Evolutionary conservation across 2,113 vertebrate species (phyloP).

Genomic region (Microcebus ravelobensis): DNA sequence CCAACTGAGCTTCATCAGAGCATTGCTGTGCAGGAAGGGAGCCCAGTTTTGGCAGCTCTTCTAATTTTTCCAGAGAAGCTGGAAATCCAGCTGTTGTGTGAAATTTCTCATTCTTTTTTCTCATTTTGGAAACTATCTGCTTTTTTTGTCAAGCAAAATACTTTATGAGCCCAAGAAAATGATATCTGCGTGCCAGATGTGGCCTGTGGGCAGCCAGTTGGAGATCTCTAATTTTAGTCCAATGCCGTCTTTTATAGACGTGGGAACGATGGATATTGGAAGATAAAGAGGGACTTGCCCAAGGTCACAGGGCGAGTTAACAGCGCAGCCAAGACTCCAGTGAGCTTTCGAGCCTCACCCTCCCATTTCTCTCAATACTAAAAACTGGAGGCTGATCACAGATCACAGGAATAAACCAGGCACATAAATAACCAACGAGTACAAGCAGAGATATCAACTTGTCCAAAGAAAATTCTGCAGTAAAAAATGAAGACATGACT

Average conservation of each 20-base stretch:
- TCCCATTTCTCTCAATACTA: neutral
- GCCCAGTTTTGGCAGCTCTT: neutral
- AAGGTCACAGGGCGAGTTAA: neutral
- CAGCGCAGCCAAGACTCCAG: neutral
- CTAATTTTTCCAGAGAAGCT: conserved; percentile 40
- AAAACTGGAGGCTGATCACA: neutral
- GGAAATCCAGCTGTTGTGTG: conserved; percentile 68
- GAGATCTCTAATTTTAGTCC: conserved; percentile 46
- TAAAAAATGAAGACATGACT: neutral
- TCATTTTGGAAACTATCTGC: conserved; percentile 40
- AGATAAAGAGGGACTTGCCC: neutral
- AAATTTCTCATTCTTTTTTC: conserved; percentile 16
- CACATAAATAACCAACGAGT: neutral
- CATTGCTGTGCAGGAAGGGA: neutral
- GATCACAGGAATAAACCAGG: neutral
- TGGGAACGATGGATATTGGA: neutral
- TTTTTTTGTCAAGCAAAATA: conserved; percentile 22
- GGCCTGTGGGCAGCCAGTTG: neutral
- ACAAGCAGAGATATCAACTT: neutral
- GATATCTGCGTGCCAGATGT: conserved; percentile 12
- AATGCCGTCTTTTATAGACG: neutral
- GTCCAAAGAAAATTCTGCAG: neutral
- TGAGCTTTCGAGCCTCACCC: neutral
- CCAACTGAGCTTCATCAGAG: fast-evolving
- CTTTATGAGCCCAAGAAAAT: conserved; percentile 48